phyloP scores from a whole-genome alignment of 2,888 invertebrate genomes.

The Tholera decimalis region DNA sequence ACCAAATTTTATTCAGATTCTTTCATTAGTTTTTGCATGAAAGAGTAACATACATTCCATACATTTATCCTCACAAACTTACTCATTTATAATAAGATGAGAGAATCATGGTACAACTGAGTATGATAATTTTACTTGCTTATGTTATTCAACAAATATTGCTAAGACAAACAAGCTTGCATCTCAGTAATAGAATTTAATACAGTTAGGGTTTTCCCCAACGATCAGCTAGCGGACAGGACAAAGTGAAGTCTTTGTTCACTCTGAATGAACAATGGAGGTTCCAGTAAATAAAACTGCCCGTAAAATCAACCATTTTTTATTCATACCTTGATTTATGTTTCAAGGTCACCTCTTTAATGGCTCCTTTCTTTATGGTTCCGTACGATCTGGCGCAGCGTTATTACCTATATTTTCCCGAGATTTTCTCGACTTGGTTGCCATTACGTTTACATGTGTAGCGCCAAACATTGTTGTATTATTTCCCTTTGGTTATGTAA shows the following conservation, averaged over 20 bases:
- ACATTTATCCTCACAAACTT: too few relatives aligned
- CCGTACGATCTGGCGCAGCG: neutral
- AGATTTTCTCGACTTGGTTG: constrained; percentile 12
- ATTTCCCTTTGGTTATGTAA: constrained; percentile 37
- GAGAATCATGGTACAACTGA: constrained; percentile 4
- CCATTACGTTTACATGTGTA: constrained; percentile 10
- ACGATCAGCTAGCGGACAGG: constrained; percentile 8
- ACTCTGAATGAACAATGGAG: constrained; percentile 27
- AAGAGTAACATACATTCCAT: too few relatives aligned
- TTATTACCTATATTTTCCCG: constrained; percentile 18
- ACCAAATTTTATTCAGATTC: too few relatives aligned
- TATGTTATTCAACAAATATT: constrained; percentile 17
- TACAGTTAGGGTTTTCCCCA: constrained; percentile 21
- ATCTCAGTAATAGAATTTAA: neutral
- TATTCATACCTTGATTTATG: constrained; percentile 37
- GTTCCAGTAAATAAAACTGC: constrained; percentile 30
- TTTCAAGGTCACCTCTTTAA: constrained; percentile 46
- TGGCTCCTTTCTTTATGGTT: constrained; percentile 37
- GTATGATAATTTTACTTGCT: neutral
- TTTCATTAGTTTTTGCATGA: too few relatives aligned
- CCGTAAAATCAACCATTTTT: constrained; percentile 26
- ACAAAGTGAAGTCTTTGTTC: constrained; percentile 17
- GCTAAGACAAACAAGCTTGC: constrained; percentile 5
- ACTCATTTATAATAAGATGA: too few relatives aligned
- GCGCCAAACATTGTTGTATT: constrained; percentile 25